Evolutionary conservation across 2,797 vertebrate species (phyloP).

Genomic region (Takifugu ocellatus): DNA sequence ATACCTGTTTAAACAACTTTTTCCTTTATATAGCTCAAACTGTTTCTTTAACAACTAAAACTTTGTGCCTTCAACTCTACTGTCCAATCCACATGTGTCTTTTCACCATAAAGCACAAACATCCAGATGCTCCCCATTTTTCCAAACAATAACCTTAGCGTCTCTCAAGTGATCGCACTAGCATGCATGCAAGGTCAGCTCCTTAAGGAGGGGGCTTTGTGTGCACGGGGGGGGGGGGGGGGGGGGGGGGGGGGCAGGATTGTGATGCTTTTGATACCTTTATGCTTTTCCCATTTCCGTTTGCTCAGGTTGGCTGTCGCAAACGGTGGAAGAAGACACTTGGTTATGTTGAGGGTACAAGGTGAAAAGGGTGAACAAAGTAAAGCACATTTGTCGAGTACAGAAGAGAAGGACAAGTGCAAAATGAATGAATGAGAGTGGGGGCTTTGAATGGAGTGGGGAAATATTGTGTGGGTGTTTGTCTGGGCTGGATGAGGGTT

Average conservation of each 20-base stretch:
- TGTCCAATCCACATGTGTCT: neutral
- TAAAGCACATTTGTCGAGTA: constrained; percentile 29
- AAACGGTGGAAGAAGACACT: constrained; percentile 31
- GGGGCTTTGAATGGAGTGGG: constrained; percentile 25
- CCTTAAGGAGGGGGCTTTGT: constrained; percentile 13
- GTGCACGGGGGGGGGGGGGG: neutral
- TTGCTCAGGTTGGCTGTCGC: constrained; percentile 43
- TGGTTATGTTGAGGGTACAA: constrained; percentile 29
- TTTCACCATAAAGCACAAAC: constrained; percentile 23
- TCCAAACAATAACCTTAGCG: constrained; percentile 32
- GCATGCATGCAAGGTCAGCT: constrained; percentile 44
- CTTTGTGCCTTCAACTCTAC: neutral
- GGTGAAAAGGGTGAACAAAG: constrained; percentile 31
- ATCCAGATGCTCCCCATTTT: constrained; percentile 43
- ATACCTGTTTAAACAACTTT: too few species aligned
- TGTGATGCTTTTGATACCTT: constrained; percentile 37
- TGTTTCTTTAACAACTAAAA: too few species aligned
- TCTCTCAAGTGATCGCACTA: constrained; percentile 31
- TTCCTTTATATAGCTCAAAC: too few species aligned
- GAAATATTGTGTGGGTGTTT: neutral
- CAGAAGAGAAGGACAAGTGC: constrained; percentile 69
- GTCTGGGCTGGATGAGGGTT: constrained; percentile 34
- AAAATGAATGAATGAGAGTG: constrained; percentile 66
- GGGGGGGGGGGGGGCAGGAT: neutral
- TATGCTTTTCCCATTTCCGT: constrained; percentile 41